Evolutionary conservation across 2,888 invertebrate species (phyloP).

Genomic region (Alcis repandata): DNA sequence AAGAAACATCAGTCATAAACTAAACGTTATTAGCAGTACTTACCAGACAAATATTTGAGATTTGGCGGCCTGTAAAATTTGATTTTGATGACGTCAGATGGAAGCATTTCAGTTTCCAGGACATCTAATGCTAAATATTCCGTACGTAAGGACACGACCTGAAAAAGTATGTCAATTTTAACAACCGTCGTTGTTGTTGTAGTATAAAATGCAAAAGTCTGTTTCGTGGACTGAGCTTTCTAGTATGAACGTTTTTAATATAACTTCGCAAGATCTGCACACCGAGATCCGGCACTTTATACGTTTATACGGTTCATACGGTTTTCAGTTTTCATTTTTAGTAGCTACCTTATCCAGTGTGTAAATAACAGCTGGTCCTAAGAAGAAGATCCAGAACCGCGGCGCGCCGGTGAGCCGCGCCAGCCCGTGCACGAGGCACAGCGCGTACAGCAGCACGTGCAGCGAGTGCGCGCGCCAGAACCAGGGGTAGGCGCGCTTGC

Average conservation of each 20-base stretch:
- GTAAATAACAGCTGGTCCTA: conserved; percentile 96
- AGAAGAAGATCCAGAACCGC: conserved; percentile 97
- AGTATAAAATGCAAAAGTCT: too few relatives aligned
- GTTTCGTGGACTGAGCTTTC: too few relatives aligned
- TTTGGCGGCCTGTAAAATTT: conserved; percentile 98
- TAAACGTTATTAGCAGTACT: conserved; percentile 25
- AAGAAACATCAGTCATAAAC: too few relatives aligned
- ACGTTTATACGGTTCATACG: too few relatives aligned
- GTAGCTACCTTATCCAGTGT: conserved; percentile 92
- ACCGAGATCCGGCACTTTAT: too few relatives aligned
- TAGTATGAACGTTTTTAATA: neutral
- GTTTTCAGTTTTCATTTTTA: too few relatives aligned
- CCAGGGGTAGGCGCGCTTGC: conserved; percentile 97
- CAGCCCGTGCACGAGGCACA: conserved; percentile 95
- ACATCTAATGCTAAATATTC: conserved; percentile 97
- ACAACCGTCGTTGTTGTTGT: neutral
- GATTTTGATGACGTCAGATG: conserved; percentile 97
- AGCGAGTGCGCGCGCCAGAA: conserved; percentile 98
- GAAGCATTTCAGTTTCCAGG: conserved; percentile 96
- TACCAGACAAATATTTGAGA: conserved; percentile 94
- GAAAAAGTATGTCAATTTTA: conserved; percentile 30
- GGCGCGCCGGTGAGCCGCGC: conserved; percentile 96
- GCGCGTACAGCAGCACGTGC: conserved; percentile 93
- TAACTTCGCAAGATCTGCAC: neutral
- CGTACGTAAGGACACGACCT: conserved; percentile 95